Evolutionary conservation across 2,888 invertebrate species (phyloP), one percentile per base, ranked within the genome.

Genomic region (Hoplodrina ambigua): DNA sequence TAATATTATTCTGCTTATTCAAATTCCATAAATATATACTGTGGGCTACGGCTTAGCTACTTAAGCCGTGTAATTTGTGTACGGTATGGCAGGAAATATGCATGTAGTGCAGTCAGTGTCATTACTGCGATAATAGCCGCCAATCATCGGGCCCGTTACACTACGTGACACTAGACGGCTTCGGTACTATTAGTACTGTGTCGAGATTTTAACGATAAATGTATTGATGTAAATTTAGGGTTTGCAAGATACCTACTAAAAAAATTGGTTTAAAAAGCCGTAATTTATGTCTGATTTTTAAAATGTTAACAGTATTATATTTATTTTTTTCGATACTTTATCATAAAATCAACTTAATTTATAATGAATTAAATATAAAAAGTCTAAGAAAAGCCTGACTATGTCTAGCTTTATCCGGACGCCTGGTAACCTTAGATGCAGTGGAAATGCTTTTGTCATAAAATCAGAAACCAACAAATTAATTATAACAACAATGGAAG

Each of bases 141-240:
- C 69, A 74, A 78, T 78, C 79, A 70, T 7, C 41, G 41, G n/a
- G 54, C 15, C 73, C 65, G 66, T 79, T 74, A 67, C 11, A 8
- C 41, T 63, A 78, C 70, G 75, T 79, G 78, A 79, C 66, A 74
- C 33, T 49, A 19, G 59, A 30, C 25, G 52, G 33, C 44, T 25
- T 30, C 4, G 25, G 44, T 25, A 67, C 46, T 46, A 46, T 46
- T 46, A 46, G 37, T n/a, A 56, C 57, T 54, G 49, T 25, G n/a
- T 2, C 4, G 41, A 33, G 53, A 30, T 72, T 54, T 50, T n/a
- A 44, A 57, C 57, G 46, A 69, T 49, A 37, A 17, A 46, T 54
- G 2, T 8, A 19, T 8, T 19, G 6, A 25, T 25, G 25, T 2
- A 2, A 25, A 25, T 25, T 25, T 25, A 25, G 25, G 25, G 25